Conservation (phyloP, 2,888 invertebrate genomes). For the Xylota sylvarum region DNA sequence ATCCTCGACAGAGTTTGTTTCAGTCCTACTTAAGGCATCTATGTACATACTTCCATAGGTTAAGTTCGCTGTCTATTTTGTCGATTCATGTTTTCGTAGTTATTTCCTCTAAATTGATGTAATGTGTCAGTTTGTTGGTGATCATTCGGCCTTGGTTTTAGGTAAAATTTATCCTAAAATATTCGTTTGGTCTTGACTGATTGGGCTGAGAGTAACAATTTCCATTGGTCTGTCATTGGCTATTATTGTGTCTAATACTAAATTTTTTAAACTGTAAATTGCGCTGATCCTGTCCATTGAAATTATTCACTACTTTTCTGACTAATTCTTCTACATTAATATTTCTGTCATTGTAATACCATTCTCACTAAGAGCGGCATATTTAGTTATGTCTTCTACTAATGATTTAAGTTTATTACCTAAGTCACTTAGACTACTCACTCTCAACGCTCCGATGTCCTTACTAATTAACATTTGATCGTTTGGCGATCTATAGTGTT, state of each 20-base stretch:
- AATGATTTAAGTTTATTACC: background rate
- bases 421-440: conserved; percentile 8
- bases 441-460: background rate
- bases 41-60: background rate
- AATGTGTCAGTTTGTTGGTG: background rate
- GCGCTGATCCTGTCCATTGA: background rate
- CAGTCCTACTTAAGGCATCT: background rate
- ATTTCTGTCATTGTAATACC: conserved; percentile 17
- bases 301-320: conserved; percentile 1
- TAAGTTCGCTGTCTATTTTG: background rate
- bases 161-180: background rate
- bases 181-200: background rate
- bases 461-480: background rate
- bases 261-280: background rate
- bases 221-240: background rate
- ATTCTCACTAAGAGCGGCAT: conserved; percentile 39
- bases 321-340: conserved; percentile 47
- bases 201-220: background rate
- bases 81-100: background rate
- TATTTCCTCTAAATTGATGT: background rate
- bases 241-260: background rate
- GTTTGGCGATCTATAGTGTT: background rate
- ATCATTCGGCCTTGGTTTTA: background rate
- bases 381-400: conserved; percentile 52
- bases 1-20: background rate